Base-by-base conservation (phyloP, 2,113 vertebrate genomes). In the Chauna torquata region DNA sequence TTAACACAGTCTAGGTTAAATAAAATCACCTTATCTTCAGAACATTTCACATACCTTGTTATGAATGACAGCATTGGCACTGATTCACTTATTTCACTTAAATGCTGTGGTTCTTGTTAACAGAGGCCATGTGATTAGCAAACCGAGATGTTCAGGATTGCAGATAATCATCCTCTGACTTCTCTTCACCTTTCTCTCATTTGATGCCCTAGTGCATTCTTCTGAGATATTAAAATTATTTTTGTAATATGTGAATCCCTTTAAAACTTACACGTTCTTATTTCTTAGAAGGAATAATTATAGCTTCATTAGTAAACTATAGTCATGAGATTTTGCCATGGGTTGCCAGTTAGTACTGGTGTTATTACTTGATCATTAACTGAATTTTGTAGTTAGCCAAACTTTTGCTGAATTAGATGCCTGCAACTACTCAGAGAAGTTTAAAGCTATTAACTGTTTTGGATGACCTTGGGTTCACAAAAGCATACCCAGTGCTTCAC, bases 311-410 rank as follows among this genome's bases (percentile, higher is more conserved):
- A 65, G 62, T 65, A 59, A 94, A 70, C 15, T 50, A 2, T 5
- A 57, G 40, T 68, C n/a, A 42, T 80, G 40, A 80, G 36, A 50
- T 76, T 79, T 86, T 82, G 62, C 59, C 15, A 12, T 64, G 61
- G 27, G 14, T 90, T n/a, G 19, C 36, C 50, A 62, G 80, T 77
- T 76, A 65, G 42, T 59, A 49, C 75, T 72, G 49, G 16, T 62
- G 91, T 84, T 87, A 30, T 12, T 89, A 74, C 65, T 95, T 79
- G 66, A 90, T 76, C 42, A 93, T 92, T 94, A 91, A 91, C 81
- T 80, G 40, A 75, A 30, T 89, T 36, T 69, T 79, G 52, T 69
- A 72, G 44, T 82, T 88, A 61, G 61, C 59, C 47, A 75, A 89
- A 75, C 32, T 82, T 87, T 95, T 89, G 64, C 57, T 82, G 75